phyloP scores from a whole-genome alignment of 2,888 invertebrate species.

The Automeris io region DNA sequence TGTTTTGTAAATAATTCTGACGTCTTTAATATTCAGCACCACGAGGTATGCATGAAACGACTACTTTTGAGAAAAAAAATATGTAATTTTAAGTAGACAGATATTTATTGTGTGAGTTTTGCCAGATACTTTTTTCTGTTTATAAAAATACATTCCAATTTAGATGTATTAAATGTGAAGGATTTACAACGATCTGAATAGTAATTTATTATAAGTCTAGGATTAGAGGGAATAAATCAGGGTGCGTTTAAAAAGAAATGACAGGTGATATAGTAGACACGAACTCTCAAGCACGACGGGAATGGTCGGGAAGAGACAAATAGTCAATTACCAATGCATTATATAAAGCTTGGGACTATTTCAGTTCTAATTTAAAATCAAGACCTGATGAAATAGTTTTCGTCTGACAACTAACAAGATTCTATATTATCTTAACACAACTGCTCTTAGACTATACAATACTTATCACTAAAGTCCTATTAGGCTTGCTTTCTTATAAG shows the following conservation, averaged over 20 bases:
- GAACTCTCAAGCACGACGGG: constrained; percentile 29
- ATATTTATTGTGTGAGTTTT: constrained; percentile 6
- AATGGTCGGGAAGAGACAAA: constrained; percentile 42
- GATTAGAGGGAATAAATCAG: constrained; percentile 52
- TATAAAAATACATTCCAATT: constrained; percentile 1
- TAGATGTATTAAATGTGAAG: constrained; percentile 4
- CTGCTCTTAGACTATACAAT: too few relatives aligned
- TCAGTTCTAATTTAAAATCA: neutral
- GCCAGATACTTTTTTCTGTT: constrained; percentile 5
- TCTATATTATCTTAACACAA: too few relatives aligned
- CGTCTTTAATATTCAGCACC: constrained; percentile 11
- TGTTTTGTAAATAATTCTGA: constrained; percentile 30
- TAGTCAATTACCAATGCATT: constrained; percentile 50
- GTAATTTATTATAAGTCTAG: constrained; percentile 35
- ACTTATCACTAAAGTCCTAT: too few relatives aligned
- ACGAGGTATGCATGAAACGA: constrained; percentile 8
- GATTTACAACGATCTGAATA: constrained; percentile 22
- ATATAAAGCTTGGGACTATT: constrained; percentile 18
- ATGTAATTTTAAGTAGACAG: constrained; percentile 9
- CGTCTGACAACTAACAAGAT: too few relatives aligned
- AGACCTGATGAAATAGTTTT: too few relatives aligned
- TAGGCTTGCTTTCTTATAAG: too few relatives aligned
- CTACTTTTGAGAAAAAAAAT: constrained; percentile 3
- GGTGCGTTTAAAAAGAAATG: constrained; percentile 40
- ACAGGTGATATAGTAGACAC: constrained; percentile 52